Base-by-base conservation (phyloP, 2,113 vertebrate genomes). In the Ornithorhynchus anatinus region DNA sequence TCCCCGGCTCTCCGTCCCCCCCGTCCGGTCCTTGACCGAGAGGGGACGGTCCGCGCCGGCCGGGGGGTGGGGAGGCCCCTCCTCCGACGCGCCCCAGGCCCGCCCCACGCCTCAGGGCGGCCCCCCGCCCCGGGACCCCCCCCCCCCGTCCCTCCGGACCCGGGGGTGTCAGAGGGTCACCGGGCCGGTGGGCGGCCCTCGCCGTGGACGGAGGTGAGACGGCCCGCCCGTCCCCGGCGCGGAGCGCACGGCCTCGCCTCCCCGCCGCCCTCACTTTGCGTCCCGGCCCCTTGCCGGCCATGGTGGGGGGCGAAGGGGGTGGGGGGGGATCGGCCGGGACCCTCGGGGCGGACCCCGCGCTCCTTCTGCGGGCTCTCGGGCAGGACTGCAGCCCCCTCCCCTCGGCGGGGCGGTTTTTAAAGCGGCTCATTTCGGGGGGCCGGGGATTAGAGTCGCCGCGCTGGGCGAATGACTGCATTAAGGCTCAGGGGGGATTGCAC, bases 231-330 rank as follows among this genome's bases (percentile, higher is more conserved):
- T 48, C 39, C 33, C 38, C 47, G 13, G 47, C 16, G 29, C 56
- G 45, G 64, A 69, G 86, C 86, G 84, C 89, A 85, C 58, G 48
- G 39, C 23, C 70, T 15, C 7, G 31, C 39, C 42, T 37, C 14
- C 35, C 14, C 43, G 35, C 35, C 35, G 22, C 35, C 12, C 93
- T 92, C 95, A 98, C 97, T 95, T 95, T 98, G 70, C 96, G 92
- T 79, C 98, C 96, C 88, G 96, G 98, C 89, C 94, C 92, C 84
- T 94, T 97, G 60, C 96, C 96, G 94, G 95, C 96, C 97, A 91
- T 91, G 85, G 77, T 87, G 85, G 53, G 35, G 67, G 63, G 44
- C 57, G 59, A 62, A 75, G 43, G 50, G 60, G n/a, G n/a, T n/a
- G n/a, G n/a, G 85, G 77, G 86, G 85, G 53, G 35, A n/a, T 62